Evolutionary conservation across 2,113 vertebrate species (phyloP).

Genomic region (Aviceda subcristata): DNA sequence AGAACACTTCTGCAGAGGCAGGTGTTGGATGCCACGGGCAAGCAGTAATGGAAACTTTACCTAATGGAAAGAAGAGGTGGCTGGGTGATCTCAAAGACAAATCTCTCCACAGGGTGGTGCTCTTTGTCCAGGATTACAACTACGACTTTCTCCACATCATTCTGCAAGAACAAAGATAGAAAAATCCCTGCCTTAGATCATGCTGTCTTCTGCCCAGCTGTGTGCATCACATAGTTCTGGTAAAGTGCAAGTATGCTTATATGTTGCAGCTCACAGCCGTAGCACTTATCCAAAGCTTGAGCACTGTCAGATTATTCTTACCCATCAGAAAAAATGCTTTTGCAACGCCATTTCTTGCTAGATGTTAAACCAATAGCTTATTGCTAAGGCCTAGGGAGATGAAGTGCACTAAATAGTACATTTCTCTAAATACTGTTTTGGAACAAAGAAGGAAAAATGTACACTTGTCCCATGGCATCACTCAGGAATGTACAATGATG

Average conservation of each 20-base stretch:
- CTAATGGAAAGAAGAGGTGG: slow-evolving; percentile 92
- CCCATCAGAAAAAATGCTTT: neutral
- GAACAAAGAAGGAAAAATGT: neutral
- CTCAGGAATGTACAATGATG: accelerated
- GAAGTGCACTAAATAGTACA: neutral
- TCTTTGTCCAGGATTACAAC: slow-evolving; percentile 98
- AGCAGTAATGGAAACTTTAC: slow-evolving; percentile 51
- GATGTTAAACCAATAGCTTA: neutral
- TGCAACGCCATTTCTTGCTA: neutral
- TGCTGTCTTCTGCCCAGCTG: neutral
- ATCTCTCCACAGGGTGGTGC: slow-evolving; percentile 97
- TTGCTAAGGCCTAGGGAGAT: neutral
- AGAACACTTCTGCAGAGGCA: neutral
- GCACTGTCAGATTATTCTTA: neutral
- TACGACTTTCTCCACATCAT: slow-evolving; percentile 96
- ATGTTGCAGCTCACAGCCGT: neutral
- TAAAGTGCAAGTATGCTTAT: neutral
- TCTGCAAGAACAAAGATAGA: slow-evolving; percentile 72
- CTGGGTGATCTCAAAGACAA: slow-evolving; percentile 97
- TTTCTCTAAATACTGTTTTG: neutral
- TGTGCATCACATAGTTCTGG: neutral
- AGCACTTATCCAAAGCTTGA: neutral
- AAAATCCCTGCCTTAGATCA: neutral
- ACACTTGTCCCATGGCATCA: neutral
- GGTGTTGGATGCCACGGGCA: neutral